phyloP scores from a whole-genome alignment of 2,888 invertebrate genomes.

The Ennomos quercinarius region DNA sequence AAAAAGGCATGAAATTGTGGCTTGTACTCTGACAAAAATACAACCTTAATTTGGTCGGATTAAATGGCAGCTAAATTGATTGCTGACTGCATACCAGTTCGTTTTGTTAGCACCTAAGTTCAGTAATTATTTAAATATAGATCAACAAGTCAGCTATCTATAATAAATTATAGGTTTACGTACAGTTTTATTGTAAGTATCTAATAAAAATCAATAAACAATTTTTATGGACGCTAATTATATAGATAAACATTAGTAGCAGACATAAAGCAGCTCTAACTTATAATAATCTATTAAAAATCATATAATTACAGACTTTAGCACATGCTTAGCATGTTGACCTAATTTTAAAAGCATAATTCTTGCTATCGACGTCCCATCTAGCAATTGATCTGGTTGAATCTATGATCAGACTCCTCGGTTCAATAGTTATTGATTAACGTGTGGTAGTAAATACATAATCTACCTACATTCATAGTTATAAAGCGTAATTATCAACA shows the following conservation, averaged over 20 bases:
- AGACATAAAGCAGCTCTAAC: background rate
- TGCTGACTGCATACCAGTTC: too few species aligned
- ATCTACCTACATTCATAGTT: too few species aligned
- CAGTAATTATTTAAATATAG: too few species aligned
- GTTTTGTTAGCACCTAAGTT: too few species aligned
- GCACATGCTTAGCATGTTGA: conserved; percentile 3
- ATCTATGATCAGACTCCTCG: conserved; percentile 17
- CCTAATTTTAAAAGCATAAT: conserved; percentile 4
- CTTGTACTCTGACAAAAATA: too few species aligned
- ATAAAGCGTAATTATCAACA: too few species aligned
- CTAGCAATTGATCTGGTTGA: conserved; percentile 14
- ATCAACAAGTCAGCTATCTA: too few species aligned
- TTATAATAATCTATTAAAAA: conserved; percentile 2
- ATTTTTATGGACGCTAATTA: conserved; percentile 12
- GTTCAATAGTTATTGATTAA: conserved; percentile 48
- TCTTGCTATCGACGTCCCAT: conserved; percentile 8
- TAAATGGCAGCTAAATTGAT: too few species aligned
- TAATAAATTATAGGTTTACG: too few species aligned
- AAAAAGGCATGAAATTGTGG: too few species aligned
- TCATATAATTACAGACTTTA: conserved; percentile 7
- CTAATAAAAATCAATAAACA: background rate
- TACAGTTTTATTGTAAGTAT: too few species aligned
- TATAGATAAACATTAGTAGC: conserved; percentile 1
- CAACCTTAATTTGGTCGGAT: too few species aligned
- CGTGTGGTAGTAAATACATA: conserved; percentile 7